A percentile compares a stretch with the other conserved stretches of the same genome.
Evolutionary conservation across 2,113 vertebrate genomes (phyloP).

Genomic region (Callopanchax toddi): DNA sequence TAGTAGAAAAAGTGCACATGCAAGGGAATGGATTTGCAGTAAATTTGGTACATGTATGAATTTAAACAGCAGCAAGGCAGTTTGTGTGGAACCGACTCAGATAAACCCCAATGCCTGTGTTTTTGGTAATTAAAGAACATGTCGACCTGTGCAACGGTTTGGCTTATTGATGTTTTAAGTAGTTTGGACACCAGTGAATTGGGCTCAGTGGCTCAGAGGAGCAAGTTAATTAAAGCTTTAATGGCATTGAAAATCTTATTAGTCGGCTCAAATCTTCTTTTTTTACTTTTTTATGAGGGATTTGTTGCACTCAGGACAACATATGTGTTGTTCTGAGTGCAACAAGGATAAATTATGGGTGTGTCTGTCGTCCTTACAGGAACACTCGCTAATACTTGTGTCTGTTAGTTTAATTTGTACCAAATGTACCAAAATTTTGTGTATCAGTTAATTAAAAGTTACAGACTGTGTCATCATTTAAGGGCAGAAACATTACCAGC

Average conservation of each 20-base stretch:
- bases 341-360: not conserved
- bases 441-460: not conserved
- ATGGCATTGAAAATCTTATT: constrained; percentile 10
- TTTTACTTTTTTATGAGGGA: constrained; percentile 10
- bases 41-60: not conserved
- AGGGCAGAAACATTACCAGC: no score
- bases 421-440: constrained; percentile 15
- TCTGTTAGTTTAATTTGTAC: not conserved
- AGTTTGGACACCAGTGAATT: not conserved
- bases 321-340: not conserved
- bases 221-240: not conserved
- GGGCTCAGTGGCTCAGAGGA: not conserved
- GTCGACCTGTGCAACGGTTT: not conserved
- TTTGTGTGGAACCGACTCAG: not conserved
- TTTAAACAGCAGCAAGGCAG: not conserved
- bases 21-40: not conserved
- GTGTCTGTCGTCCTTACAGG: not conserved
- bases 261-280: constrained; percentile 4
- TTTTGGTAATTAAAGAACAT: not conserved
- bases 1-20: not conserved
- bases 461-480: no score
- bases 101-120: constrained; percentile 3
- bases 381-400: constrained; percentile 11
- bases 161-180: constrained; percentile 1
- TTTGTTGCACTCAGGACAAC: constrained; percentile 12